A percentile compares a stretch with the other conserved stretches of the same genome.
phyloP scores from a whole-genome alignment of 2,113 vertebrate species.

The Fulmarus glacialis region DNA sequence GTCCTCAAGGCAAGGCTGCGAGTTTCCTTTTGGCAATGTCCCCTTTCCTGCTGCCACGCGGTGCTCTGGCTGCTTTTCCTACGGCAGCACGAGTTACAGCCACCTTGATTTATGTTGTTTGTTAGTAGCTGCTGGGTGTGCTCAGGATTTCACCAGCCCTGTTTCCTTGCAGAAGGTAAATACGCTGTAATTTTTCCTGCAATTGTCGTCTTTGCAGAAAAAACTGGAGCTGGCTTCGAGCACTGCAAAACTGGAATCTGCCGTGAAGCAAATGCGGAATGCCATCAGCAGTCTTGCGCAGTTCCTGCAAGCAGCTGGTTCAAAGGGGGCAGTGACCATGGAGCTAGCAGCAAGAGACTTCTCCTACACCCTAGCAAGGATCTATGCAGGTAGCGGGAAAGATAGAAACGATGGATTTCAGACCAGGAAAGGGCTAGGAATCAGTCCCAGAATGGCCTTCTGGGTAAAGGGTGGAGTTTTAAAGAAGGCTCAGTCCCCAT shows the following conservation, averaged over 20 bases:
- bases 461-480: neutral
- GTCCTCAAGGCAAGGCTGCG: neutral
- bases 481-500: neutral
- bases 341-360: slow-evolving; percentile 83
- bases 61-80: rapidly evolving
- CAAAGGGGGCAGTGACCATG: slow-evolving; percentile 6
- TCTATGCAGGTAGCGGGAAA: slow-evolving; percentile 72
- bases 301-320: slow-evolving; percentile 46
- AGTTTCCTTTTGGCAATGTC: neutral
- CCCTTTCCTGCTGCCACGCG: neutral
- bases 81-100: rapidly evolving
- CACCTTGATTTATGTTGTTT: neutral
- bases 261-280: neutral
- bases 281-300: slow-evolving; percentile 60
- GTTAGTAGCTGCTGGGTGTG: neutral
- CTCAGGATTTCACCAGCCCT: neutral
- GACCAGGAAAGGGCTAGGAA: neutral
- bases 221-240: slow-evolving; percentile 59
- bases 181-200: rapidly evolving
- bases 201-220: slow-evolving; percentile 42
- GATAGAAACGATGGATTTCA: neutral
- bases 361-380: slow-evolving; percentile 79
- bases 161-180: neutral
- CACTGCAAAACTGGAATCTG: slow-evolving; percentile 16
- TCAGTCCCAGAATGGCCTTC: neutral